Base-by-base conservation (phyloP, 1,140 invertebrate genomes). In the Diorhabda sublineata region DNA sequence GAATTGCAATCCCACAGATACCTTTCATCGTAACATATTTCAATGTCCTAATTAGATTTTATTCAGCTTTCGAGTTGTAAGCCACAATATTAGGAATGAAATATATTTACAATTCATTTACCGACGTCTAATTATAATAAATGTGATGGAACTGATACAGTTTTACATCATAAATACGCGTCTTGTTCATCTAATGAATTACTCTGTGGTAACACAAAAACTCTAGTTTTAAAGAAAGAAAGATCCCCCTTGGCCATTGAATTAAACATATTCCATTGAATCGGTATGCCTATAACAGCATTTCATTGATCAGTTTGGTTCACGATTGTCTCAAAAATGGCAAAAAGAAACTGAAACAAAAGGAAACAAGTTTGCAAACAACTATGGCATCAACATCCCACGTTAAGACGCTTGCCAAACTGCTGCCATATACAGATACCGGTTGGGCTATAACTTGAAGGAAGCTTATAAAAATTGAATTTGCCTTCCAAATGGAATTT, bases 271-370 rank as follows among this genome's bases (percentile, higher is more conserved):
- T 58, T 42, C 6, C 64, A 42, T 8, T 65, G 64, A 65, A 65
- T 65, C 64, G 64, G 64, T 11, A 42, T 56, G 64, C 42, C 58
- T 65, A 11, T 65, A 42, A 6, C 5, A 65, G 47, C 56, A 58
- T 57, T 65, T 57, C 64, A 65, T 65, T 65, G 64, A 65, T 65
- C 64, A 65, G 64, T 65, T 65, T 56, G 11, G 64, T 58, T 65
- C 26, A 56, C 64, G 47, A 65, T 65, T 65, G 64, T 65, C 47
- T 57, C 64, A 9, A 58, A 65, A 58, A 65, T 65, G 64, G 64
- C 9, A 58, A 58, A 65, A 56, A 58, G 58, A 56, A 9, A 8
- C 26, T 65, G 4, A 42, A 65, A 57, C 58, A 58, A 42, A 65
- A 65, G 26, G 44, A 65, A 65, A 65, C 64, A 58, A 65, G 64